Percentiles rank a stretch among this genome's conserved stretches.
Conservation (phyloP, 1,140 invertebrate species). For the Neodiprion pinetum region DNA sequence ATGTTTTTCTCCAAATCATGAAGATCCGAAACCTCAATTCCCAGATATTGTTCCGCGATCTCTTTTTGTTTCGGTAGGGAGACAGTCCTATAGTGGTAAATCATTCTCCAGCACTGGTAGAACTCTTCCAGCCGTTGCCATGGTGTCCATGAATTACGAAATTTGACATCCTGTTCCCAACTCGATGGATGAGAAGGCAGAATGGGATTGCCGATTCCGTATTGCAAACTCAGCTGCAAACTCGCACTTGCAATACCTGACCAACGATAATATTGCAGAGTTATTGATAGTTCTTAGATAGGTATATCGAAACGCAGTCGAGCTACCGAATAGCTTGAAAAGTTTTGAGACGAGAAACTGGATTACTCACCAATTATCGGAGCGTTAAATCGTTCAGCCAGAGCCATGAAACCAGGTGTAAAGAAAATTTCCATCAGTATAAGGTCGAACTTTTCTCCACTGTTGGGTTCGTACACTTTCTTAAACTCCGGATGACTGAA, state of each 20-base stretch:
- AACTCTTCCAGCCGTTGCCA: too few relatives aligned
- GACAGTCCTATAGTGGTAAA: not conserved
- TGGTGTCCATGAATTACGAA: too few relatives aligned
- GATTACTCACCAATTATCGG: not conserved
- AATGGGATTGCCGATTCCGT: too few relatives aligned
- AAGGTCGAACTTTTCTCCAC: slow-evolving; percentile 9
- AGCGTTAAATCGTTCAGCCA: slow-evolving; percentile 3
- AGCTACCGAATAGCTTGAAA: too few relatives aligned
- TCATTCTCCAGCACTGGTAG: not conserved
- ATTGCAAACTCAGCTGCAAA: too few relatives aligned
- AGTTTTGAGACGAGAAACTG: not conserved
- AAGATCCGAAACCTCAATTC: not conserved
- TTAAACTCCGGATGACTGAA: too few relatives aligned
- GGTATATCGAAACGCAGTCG: not conserved
- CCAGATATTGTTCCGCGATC: not conserved
- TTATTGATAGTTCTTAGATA: not conserved
- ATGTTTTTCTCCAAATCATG: not conserved
- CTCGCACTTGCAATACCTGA: not conserved
- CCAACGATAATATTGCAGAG: not conserved
- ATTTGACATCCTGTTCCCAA: too few relatives aligned
- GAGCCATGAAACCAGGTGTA: not conserved
- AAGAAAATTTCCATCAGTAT: slow-evolving; percentile 12
- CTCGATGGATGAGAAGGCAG: too few relatives aligned
- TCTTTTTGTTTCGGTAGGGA: too few relatives aligned
- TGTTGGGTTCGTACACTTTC: too few relatives aligned